phyloP scores from a whole-genome alignment of 2,888 invertebrate species.

The Phalera bucephala region DNA sequence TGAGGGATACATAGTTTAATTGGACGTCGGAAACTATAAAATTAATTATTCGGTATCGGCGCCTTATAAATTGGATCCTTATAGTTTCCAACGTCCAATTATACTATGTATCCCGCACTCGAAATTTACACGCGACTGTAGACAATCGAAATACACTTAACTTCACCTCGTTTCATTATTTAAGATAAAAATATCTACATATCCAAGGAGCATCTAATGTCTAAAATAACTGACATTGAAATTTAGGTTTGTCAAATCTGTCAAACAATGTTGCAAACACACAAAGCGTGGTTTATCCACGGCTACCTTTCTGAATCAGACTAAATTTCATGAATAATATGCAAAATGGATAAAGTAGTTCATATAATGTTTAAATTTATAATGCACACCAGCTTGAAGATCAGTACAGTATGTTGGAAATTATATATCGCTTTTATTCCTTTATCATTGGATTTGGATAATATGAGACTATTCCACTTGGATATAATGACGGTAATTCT shows the following conservation, averaged over 20 bases:
- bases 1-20: too few relatives aligned
- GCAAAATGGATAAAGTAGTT: constrained; percentile 16
- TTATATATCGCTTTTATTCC: constrained; percentile 43
- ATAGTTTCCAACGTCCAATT: too few relatives aligned
- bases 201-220: too few relatives aligned
- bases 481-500: constrained; percentile 49
- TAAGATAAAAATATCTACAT: too few relatives aligned
- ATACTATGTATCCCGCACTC: too few relatives aligned
- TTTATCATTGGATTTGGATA: constrained; percentile 43
- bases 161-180: too few relatives aligned
- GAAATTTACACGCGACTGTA: too few relatives aligned
- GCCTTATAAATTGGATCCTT: too few relatives aligned
- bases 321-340: constrained; percentile 12
- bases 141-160: too few relatives aligned
- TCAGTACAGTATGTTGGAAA: constrained; percentile 53
- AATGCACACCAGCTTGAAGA: constrained; percentile 39
- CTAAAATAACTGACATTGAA: too few relatives aligned
- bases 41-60: too few relatives aligned
- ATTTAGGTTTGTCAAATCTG: neutral
- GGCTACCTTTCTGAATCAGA: constrained; percentile 6
- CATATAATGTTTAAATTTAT: constrained; percentile 46
- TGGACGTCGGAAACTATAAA: too few relatives aligned
- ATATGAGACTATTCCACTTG: constrained; percentile 38
- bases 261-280: neutral
- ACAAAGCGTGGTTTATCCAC: constrained; percentile 10